phyloP scores from a whole-genome alignment of 2,888 invertebrate genomes.

The Agrilus mali region DNA sequence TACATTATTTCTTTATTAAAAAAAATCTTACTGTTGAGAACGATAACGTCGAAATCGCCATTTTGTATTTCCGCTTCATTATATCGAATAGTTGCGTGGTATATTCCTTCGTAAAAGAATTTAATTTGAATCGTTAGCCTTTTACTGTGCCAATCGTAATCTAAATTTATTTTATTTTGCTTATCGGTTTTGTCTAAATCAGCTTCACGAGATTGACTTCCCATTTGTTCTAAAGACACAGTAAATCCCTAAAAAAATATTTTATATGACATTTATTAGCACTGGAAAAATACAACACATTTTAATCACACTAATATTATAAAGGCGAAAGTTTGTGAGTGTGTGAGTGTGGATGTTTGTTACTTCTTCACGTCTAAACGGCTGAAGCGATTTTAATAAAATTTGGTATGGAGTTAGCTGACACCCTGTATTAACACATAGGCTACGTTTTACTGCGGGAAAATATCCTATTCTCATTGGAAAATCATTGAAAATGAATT shows the following conservation, averaged over 20 bases:
- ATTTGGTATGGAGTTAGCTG: too few relatives aligned
- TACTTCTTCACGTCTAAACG: too few relatives aligned
- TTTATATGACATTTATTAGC: background rate
- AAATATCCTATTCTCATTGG: too few relatives aligned
- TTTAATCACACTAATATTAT: too few relatives aligned
- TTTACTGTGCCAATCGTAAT: constrained; percentile 68
- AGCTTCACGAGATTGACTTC: constrained; percentile 33
- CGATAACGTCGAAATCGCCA: constrained; percentile 86
- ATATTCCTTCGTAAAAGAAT: constrained; percentile 70
- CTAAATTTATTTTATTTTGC: constrained; percentile 43
- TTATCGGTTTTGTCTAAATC: constrained; percentile 35
- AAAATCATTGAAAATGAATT: too few relatives aligned
- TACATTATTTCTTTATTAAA: background rate
- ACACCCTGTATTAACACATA: too few relatives aligned
- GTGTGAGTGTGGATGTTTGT: too few relatives aligned
- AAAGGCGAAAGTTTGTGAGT: too few relatives aligned
- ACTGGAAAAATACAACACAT: background rate
- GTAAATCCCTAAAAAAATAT: constrained; percentile 44
- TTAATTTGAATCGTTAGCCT: constrained; percentile 65
- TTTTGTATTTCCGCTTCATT: constrained; percentile 65
- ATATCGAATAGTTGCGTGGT: constrained; percentile 67
- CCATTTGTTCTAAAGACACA: constrained; percentile 46
- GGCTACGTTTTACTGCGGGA: too few relatives aligned
- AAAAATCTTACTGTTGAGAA: constrained; percentile 61
- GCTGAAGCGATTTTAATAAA: too few relatives aligned